These are phyloP conservation scores for Martes martes DNA, from an alignment of 2,113 vertebrate species.

Conservation along the genomic window DNA sequence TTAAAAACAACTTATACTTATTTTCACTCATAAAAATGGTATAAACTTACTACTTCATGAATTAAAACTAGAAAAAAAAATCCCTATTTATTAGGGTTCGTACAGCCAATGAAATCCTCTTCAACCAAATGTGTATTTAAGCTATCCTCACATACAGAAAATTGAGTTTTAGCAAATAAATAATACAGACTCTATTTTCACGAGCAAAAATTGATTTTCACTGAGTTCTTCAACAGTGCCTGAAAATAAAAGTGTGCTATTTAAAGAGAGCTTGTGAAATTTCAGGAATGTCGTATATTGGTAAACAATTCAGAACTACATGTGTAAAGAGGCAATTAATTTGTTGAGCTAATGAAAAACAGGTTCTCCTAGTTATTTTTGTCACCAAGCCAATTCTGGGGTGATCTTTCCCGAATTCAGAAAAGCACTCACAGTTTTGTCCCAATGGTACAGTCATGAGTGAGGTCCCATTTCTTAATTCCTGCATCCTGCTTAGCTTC, in stretches of 20 bases:
- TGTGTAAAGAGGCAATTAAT: constrained; percentile 53
- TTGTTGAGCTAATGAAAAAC: constrained; percentile 39
- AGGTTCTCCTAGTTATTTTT: constrained; percentile 17
- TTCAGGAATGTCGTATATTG: constrained; percentile 47
- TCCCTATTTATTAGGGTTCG: not conserved
- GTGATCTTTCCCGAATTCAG: not conserved
- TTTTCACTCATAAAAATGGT: not conserved
- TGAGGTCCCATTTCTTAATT: not conserved
- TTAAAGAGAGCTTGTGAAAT: constrained; percentile 21
- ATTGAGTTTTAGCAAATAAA: not conserved
- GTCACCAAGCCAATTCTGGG: not conserved
- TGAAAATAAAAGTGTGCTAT: constrained; percentile 38
- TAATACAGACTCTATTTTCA: not conserved
- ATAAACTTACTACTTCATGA: not conserved
- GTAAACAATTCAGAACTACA: constrained; percentile 34
- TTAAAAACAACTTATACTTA: not conserved
- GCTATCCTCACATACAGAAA: not conserved
- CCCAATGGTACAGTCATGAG: not conserved
- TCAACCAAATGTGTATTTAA: not conserved
- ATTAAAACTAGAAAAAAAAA: not conserved
- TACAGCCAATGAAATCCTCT: not conserved
- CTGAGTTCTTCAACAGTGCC: constrained; percentile 1
- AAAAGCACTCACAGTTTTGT: not conserved
- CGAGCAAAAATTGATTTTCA: constrained; percentile 5
- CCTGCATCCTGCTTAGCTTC: not conserved